These are phyloP conservation scores for Pseudochirops cupreus DNA, from an alignment of 2,797 vertebrate genomes.

Conservation along the genomic window DNA sequence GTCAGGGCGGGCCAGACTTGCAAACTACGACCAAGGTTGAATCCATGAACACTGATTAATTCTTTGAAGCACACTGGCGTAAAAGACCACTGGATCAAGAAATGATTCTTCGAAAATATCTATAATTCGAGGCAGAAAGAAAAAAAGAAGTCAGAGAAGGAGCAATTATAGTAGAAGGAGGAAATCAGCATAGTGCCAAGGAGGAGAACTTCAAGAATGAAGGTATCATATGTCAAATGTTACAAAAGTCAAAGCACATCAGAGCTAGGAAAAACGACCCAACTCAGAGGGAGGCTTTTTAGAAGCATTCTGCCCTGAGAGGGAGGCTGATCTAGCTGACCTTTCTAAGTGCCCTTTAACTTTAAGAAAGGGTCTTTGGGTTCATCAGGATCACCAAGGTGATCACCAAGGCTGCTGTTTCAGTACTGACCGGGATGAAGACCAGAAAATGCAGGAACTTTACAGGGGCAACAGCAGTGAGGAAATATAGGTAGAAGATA, in stretches of 20 bases:
- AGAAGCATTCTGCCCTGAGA: neutral
- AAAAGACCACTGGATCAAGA: neutral
- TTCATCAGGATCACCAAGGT: neutral
- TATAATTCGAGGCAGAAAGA: neutral
- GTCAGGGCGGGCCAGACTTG: neutral
- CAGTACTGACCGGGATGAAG: neutral
- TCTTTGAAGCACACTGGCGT: neutral
- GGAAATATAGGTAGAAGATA: neutral
- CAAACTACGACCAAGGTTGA: neutral
- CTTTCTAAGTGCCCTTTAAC: neutral
- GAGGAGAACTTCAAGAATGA: neutral
- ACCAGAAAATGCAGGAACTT: neutral
- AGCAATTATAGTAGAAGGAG: no score
- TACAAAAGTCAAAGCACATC: neutral
- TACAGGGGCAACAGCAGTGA: neutral
- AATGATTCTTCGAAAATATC: neutral
- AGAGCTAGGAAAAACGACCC: neutral
- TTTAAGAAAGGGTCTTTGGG: neutral
- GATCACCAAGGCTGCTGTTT: neutral
- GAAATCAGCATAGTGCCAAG: no score
- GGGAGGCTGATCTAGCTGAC: neutral
- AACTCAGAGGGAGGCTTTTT: neutral
- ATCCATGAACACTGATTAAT: neutral
- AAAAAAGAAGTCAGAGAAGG: neutral
- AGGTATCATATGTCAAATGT: neutral